A percentile compares a stretch with the other conserved stretches of the same genome.
These are phyloP conservation scores for Sciurus carolinensis DNA, from an alignment of 2,797 vertebrate species.

Conservation along the genomic window DNA sequence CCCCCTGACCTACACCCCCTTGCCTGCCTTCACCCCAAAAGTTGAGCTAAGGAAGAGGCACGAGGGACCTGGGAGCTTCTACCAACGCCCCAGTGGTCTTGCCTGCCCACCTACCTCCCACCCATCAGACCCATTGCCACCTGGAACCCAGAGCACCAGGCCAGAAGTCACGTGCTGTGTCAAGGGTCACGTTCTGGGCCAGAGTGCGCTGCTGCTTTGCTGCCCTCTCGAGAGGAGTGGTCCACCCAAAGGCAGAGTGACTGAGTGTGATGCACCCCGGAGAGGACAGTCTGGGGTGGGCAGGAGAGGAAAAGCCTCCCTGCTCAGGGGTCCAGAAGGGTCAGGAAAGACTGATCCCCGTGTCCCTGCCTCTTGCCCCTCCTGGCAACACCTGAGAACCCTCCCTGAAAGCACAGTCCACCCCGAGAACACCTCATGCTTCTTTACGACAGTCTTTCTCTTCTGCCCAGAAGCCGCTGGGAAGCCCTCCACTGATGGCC, in stretches of 20 bases:
- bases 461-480: fast-evolving
- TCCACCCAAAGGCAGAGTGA: background rate
- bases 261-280: fast-evolving
- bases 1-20: background rate
- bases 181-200: background rate
- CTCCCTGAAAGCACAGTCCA: background rate
- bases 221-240: background rate
- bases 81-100: background rate
- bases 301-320: too few species aligned
- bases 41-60: fast-evolving
- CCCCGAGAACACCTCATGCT: fast-evolving
- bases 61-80: fast-evolving
- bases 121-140: background rate
- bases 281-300: background rate
- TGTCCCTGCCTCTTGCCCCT: fast-evolving
- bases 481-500: background rate
- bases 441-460: fast-evolving
- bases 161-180: background rate
- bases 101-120: fast-evolving
- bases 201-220: background rate
- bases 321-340: fast-evolving
- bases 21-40: background rate
- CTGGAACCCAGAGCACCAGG: background rate
- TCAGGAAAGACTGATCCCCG: fast-evolving
- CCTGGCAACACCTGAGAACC: fast-evolving